These are phyloP conservation scores for Vidua chalybeata DNA, from an alignment of 2,113 vertebrate genomes.

Conservation along the genomic window DNA sequence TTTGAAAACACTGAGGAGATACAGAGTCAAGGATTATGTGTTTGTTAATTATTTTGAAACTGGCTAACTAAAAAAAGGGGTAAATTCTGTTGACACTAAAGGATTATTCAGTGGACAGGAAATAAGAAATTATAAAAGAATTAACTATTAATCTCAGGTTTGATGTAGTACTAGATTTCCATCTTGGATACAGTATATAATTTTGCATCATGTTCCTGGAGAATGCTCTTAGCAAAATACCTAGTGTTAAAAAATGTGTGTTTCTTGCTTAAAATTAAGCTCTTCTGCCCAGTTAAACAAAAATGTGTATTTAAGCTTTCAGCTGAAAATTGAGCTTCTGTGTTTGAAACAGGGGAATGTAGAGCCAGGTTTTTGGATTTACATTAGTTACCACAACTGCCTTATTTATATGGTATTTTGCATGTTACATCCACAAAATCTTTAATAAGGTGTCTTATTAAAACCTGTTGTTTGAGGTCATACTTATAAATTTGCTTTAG, in stretches of 20 bases:
- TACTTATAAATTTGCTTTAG: neutral
- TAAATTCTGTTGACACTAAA: neutral
- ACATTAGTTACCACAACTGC: rapidly evolving
- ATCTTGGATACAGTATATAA: neutral
- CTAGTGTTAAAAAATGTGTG: neutral
- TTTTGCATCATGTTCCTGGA: neutral
- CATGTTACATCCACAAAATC: neutral
- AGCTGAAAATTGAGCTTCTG: neutral
- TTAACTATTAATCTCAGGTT: neutral
- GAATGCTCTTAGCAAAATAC: neutral
- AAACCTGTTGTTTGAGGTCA: rapidly evolving
- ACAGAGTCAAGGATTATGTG: neutral
- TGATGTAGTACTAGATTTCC: neutral
- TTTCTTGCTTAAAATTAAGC: neutral
- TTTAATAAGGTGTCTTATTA: neutral
- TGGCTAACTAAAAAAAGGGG: neutral
- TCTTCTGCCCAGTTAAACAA: neutral
- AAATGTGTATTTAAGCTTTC: neutral
- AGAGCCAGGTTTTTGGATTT: neutral
- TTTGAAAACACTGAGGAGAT: neutral
- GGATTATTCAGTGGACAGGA: neutral
- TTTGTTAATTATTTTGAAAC: neutral
- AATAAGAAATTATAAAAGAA: neutral
- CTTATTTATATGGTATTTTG: neutral
- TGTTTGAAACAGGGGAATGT: neutral